Evolutionary conservation across 1,140 invertebrate species (phyloP), one percentile per base, ranked within the genome.

Genomic region (Euglossa dilemma): DNA sequence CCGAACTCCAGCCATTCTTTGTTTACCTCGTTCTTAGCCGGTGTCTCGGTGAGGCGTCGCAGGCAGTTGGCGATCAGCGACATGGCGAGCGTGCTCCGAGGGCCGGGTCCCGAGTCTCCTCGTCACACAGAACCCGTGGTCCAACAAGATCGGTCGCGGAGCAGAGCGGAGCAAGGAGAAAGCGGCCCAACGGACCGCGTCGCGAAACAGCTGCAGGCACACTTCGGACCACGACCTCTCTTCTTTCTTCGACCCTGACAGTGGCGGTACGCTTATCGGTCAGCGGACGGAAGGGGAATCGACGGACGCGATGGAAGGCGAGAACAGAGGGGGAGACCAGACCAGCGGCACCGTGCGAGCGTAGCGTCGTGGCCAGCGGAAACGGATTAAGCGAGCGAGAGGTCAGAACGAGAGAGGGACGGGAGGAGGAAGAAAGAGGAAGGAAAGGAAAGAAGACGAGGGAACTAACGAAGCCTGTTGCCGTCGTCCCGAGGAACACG

Each of bases 41-140:
- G 56, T 67, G 82, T 52, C 45, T 89, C 70, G n/a, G 85, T 79
- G 20, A 89, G 52, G 6, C 87, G 87, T 52, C 87, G 88, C 63
- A 89, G 83, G 80, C 87, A 89, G 25, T 84, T 82, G 57, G 28
- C 63, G 52, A 89, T 85, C 54, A 89, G 76, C 36, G 88, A 89
- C 88, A 89, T 89, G 84, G 28, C 73, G 23, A 6, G 6, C 9
- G 25, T 45, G 20, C 18, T 43, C 73, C 52, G 9, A 8, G n/a
- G n/a, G n/a, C n/a, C n/a, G n/a, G n/a, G 76, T 20, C n/a, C 47
- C 57, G 9, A 2, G 6, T n/a, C n/a, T n/a, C 47, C 23, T 43
- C 20, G 18, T 43, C 63, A 11, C 63, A 11, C 54, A 7, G 16
- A 25, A 18, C 0, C 12, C 43, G 12, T 12, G 16, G 14, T 16